Conservation (phyloP, 2,113 vertebrate genomes). For the Podocnemis expansa region DNA sequence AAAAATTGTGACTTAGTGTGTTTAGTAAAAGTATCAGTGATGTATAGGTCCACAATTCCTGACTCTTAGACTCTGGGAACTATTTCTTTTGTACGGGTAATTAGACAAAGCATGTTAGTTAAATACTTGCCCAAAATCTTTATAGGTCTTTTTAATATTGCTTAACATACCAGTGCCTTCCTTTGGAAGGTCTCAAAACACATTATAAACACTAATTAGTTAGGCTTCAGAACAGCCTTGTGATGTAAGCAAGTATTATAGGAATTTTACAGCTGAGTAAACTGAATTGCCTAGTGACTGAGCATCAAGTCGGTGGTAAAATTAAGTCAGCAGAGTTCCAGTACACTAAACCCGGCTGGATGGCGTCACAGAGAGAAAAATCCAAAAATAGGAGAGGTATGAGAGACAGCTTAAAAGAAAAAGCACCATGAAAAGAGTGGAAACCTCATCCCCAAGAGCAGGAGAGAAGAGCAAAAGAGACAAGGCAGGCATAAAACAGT, state of each 20-base stretch:
- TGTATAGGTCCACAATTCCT: background rate
- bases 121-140: background rate
- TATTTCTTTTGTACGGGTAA: background rate
- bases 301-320: background rate
- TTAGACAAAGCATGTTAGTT: background rate
- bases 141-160: background rate
- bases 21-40: background rate
- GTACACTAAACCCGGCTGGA: background rate
- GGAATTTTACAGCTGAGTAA: background rate
- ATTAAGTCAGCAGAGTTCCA: background rate
- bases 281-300: background rate
- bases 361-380: background rate
- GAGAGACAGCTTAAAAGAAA: background rate
- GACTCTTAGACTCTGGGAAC: background rate
- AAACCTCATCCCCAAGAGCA: too few relatives aligned
- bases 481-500: background rate
- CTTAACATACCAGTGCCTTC: background rate
- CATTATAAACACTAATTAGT: background rate
- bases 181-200: background rate
- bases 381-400: background rate
- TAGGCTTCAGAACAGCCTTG: background rate
- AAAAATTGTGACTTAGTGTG: constrained; percentile 14
- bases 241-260: background rate
- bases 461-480: background rate
- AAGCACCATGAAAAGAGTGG: background rate